phyloP scores from a whole-genome alignment of 2,888 invertebrate species.

The Idaea biselata region DNA sequence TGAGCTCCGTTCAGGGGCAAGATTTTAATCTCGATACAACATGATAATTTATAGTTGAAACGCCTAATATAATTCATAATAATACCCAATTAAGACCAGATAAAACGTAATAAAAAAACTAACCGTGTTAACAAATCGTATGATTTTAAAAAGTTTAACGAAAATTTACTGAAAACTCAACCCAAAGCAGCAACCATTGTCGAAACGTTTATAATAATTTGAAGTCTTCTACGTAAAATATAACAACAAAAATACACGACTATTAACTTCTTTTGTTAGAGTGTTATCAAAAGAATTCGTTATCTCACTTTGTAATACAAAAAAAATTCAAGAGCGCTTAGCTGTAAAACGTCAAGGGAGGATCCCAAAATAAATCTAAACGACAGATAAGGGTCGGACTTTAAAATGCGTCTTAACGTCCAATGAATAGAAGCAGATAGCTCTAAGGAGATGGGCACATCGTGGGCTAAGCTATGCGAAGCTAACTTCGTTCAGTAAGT shows the following conservation, averaged over 20 bases:
- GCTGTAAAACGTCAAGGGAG: conserved; percentile 5
- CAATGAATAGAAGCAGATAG: conserved; percentile 48
- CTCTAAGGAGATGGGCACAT: conserved; percentile 32
- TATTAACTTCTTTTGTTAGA: neutral
- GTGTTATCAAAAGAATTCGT: conserved; percentile 1
- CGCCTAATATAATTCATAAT: too few relatives aligned
- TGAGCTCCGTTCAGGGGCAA: too few relatives aligned
- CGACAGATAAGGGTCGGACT: conserved; percentile 51
- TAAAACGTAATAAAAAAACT: too few relatives aligned
- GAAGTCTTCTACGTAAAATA: neutral
- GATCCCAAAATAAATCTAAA: conserved; percentile 46
- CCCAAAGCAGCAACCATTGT: neutral
- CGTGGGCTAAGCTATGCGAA: conserved; percentile 5
- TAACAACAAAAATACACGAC: conserved; percentile 1
- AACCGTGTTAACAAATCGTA: too few relatives aligned
- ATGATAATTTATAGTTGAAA: too few relatives aligned
- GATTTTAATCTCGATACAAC: too few relatives aligned
- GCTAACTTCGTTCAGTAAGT: neutral
- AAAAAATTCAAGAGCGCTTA: conserved; percentile 3
- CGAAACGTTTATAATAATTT: neutral
- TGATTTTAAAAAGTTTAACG: too few relatives aligned
- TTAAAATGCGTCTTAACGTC: conserved; percentile 45
- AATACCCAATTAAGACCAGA: too few relatives aligned
- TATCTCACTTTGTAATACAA: conserved; percentile 2
- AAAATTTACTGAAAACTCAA: neutral